Evolutionary conservation across 2,113 vertebrate species (phyloP).

Genomic region (Heteronetta atricapilla): DNA sequence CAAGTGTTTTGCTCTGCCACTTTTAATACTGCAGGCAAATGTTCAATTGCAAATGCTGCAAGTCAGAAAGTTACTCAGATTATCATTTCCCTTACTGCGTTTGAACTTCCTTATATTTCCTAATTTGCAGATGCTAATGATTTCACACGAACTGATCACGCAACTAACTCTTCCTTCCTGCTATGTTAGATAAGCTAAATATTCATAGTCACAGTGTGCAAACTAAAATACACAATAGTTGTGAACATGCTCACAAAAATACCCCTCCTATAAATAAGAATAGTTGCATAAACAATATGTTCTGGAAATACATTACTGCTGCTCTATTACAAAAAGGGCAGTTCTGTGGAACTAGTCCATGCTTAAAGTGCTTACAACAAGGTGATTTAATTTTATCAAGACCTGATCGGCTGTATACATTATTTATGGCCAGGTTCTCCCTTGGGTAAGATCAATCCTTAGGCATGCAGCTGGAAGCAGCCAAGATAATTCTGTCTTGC

Average conservation of each 20-base stretch:
- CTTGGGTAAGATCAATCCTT: not conserved
- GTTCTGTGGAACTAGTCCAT: not conserved
- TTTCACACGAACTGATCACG: not conserved
- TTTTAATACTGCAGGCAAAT: not conserved
- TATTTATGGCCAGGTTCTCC: not conserved
- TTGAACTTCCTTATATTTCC: constrained; percentile 29
- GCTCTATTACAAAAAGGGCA: not conserved
- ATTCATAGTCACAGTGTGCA: not conserved
- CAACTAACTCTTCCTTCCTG: constrained; percentile 32
- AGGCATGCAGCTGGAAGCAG: not conserved
- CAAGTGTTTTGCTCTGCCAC: not conserved
- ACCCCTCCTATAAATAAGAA: not conserved
- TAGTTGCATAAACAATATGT: not conserved
- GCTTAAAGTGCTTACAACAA: not conserved
- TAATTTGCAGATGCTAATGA: not conserved
- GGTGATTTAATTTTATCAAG: not conserved
- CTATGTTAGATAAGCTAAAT: not conserved
- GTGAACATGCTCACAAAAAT: not conserved
- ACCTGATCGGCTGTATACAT: not conserved
- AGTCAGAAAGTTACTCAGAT: not conserved
- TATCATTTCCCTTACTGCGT: not conserved
- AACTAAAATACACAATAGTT: not conserved
- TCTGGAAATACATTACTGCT: not conserved
- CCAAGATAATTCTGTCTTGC: not conserved
- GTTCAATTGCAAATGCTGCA: not conserved